These are phyloP conservation scores for Sarcophilus harrisii DNA, from an alignment of 2,797 vertebrate genomes.

Conservation along the genomic window DNA sequence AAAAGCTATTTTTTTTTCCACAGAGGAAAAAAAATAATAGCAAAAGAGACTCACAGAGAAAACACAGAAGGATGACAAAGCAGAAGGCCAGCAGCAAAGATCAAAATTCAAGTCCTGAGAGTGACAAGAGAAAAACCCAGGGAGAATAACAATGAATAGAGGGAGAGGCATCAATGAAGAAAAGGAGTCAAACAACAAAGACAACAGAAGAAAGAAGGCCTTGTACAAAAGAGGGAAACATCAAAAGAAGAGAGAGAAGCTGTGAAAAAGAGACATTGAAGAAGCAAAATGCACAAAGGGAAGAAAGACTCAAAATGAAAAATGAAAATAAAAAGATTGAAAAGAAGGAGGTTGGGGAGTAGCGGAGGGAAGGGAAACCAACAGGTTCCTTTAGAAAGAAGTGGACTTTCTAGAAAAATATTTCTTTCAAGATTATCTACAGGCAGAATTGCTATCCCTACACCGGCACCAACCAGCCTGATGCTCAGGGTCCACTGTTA, in stretches of 20 bases:
- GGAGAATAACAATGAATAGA: slow-evolving; percentile 66
- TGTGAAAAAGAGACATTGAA: slow-evolving; percentile 55
- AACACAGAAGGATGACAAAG: background rate
- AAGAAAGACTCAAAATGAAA: slow-evolving; percentile 55
- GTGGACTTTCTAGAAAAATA: slow-evolving; percentile 2
- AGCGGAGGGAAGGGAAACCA: slow-evolving; percentile 37
- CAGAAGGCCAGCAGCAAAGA: slow-evolving; percentile 47
- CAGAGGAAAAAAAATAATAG: slow-evolving; percentile 26
- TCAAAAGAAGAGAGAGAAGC: slow-evolving; percentile 60
- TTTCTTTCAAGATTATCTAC: slow-evolving; percentile 10
- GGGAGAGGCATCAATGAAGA: slow-evolving; percentile 13
- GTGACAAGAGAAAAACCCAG: slow-evolving; percentile 54
- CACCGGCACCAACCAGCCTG: background rate
- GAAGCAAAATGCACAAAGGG: slow-evolving; percentile 26
- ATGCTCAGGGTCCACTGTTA: background rate
- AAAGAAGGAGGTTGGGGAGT: slow-evolving; percentile 10
- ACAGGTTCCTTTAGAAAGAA: background rate
- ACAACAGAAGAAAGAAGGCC: slow-evolving; percentile 7
- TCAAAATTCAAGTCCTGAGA: slow-evolving; percentile 56
- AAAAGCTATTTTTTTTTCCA: slow-evolving; percentile 34
- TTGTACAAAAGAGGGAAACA: background rate
- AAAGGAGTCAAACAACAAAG: slow-evolving; percentile 68
- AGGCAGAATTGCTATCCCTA: background rate
- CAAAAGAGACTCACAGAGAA: slow-evolving; percentile 44
- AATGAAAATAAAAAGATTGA: slow-evolving; percentile 68